Evolutionary conservation across 1,140 invertebrate genomes (phyloP).

Genomic region (Drosophila asahinai): DNA sequence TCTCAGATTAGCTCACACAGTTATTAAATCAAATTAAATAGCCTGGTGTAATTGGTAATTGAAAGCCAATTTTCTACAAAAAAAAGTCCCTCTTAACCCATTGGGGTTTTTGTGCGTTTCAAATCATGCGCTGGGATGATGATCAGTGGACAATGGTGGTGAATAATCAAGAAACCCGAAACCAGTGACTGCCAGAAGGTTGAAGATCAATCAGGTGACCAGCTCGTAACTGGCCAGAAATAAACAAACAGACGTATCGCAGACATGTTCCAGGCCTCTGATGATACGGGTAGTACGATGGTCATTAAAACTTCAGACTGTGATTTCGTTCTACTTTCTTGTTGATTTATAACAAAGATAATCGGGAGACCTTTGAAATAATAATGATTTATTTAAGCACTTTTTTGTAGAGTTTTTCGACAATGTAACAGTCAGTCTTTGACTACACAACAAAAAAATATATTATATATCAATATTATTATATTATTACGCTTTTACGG

Average conservation of each 20-base stretch:
- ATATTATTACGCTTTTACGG: no score
- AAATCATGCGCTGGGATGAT: constrained; percentile 20
- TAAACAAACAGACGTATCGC: constrained; percentile 22
- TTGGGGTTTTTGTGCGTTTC: not conserved
- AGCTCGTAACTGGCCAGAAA: constrained; percentile 23
- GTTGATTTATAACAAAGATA: constrained; percentile 14
- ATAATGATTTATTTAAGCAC: constrained; percentile 13
- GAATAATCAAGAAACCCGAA: constrained; percentile 31
- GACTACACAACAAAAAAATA: not conserved
- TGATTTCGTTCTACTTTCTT: constrained; percentile 8
- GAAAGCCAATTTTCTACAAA: not conserved
- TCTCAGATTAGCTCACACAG: constrained; percentile 13
- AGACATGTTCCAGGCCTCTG: constrained; percentile 3
- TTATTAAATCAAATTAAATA: constrained; percentile 22
- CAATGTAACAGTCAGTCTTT: not conserved
- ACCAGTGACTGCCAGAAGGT: constrained; percentile 14
- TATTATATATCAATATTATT: no score
- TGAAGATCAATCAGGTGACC: constrained; percentile 47
- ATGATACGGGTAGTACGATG: not conserved
- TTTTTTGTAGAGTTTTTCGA: not conserved
- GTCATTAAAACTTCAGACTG: constrained; percentile 6
- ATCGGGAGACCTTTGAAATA: not conserved
- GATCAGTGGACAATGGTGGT: constrained; percentile 13
- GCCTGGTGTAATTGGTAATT: constrained; percentile 41
- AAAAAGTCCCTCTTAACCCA: not conserved